Conservation (phyloP, 1,140 invertebrate genomes). For the Aleiodes sp. region DNA sequence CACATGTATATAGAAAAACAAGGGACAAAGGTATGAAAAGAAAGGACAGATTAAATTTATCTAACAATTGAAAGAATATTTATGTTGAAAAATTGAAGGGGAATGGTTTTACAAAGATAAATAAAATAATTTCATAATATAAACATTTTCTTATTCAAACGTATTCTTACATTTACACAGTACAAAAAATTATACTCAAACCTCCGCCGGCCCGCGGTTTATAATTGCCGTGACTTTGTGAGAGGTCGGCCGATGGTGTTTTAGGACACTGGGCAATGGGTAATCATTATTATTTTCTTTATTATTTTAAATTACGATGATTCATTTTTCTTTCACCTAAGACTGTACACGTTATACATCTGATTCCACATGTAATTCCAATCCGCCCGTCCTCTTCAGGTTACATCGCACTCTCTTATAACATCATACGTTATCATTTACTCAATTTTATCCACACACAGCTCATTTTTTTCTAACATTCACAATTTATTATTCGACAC, state of each 20-base stretch:
- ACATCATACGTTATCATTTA: slow-evolving; percentile 6
- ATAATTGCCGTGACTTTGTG: slow-evolving; percentile 60
- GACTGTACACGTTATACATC: slow-evolving; percentile 32
- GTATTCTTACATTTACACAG: slow-evolving; percentile 71
- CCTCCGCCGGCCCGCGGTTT: slow-evolving; percentile 58
- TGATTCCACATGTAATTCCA: background rate
- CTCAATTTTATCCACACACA: slow-evolving; percentile 15
- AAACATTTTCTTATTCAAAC: slow-evolving; percentile 70
- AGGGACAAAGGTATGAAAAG: too few relatives aligned
- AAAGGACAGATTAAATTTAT: too few relatives aligned
- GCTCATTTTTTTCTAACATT: slow-evolving; percentile 2
- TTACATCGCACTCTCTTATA: background rate
- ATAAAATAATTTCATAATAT: slow-evolving; percentile 60
- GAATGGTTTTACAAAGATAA: background rate
- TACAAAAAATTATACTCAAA: slow-evolving; percentile 70
- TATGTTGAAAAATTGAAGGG: too few relatives aligned
- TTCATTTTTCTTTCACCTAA: slow-evolving; percentile 35
- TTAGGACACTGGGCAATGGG: slow-evolving; percentile 47
- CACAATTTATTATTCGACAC: background rate
- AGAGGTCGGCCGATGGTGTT: slow-evolving; percentile 51
- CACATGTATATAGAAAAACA: too few relatives aligned
- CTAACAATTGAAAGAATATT: too few relatives aligned
- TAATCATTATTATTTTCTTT: slow-evolving; percentile 31
- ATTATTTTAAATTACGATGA: slow-evolving; percentile 49
- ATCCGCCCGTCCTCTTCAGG: background rate